Conservation (phyloP, 2,797 vertebrate species). For the Tragopan temminckii region DNA sequence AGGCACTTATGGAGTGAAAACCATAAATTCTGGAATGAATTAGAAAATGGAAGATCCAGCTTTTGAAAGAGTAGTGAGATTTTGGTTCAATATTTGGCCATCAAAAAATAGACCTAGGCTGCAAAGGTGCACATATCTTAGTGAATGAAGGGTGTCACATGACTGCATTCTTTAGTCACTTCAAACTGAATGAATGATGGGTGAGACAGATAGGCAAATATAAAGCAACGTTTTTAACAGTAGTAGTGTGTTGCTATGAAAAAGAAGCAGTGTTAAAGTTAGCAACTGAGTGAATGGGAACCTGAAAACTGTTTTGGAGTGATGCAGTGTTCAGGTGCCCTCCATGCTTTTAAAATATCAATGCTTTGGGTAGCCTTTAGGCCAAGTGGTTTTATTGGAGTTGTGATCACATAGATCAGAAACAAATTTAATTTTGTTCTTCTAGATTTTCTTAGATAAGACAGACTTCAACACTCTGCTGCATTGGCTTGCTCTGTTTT, state of each 20-base stretch:
- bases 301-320: background rate
- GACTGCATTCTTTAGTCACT: background rate
- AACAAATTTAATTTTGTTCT: background rate
- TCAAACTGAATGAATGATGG: background rate
- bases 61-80: background rate
- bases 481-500: constrained; percentile 50
- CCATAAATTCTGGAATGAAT: background rate
- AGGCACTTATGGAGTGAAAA: background rate
- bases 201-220: background rate
- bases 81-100: background rate
- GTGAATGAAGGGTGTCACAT: background rate
- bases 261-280: background rate
- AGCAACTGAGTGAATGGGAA: background rate
- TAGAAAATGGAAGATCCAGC: background rate
- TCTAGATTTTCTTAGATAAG: background rate
- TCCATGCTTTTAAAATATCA: rapidly evolving
- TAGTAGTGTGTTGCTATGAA: background rate
- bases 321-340: background rate
- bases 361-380: rapidly evolving
- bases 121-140: background rate
- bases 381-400: background rate
- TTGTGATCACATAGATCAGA: background rate
- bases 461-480: constrained; percentile 4
- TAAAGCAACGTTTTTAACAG: background rate
- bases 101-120: background rate